Conservation (phyloP, 2,797 vertebrate genomes). For the Perodicticus potto region DNA sequence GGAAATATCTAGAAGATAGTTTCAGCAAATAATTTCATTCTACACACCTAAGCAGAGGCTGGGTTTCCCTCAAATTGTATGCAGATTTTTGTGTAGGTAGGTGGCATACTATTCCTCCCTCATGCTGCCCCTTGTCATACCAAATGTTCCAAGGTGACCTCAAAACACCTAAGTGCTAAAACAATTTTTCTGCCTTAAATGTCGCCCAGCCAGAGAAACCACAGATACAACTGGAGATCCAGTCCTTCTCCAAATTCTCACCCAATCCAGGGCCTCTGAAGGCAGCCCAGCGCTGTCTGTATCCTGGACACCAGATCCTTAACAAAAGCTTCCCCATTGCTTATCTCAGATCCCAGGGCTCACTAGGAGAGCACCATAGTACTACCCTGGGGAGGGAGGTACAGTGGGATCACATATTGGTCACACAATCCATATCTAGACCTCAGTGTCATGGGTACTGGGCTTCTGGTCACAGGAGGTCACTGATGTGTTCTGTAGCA, state of each 20-base stretch:
- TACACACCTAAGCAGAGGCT: not conserved
- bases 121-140: not conserved
- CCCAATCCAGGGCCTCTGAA: not conserved
- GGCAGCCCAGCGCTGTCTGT: not conserved
- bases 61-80: not conserved
- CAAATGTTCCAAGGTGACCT: not conserved
- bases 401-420: not conserved
- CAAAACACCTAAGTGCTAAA: too few relatives aligned
- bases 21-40: not conserved
- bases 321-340: not conserved
- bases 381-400: accelerated
- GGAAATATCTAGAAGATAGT: not conserved
- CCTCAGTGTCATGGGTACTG: not conserved
- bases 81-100: accelerated
- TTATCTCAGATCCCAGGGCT: not conserved
- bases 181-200: not conserved
- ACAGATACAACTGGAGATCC: not conserved
- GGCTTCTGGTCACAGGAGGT: not conserved
- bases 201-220: not conserved
- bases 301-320: not conserved
- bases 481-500: not conserved
- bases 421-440: not conserved
- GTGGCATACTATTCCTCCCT: accelerated
- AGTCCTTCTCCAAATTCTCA: not conserved
- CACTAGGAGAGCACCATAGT: not conserved